Evolutionary conservation across 2,113 vertebrate genomes (phyloP), one percentile per base, ranked within the genome.

Genomic region (Psammodynastes pulverulentus): DNA sequence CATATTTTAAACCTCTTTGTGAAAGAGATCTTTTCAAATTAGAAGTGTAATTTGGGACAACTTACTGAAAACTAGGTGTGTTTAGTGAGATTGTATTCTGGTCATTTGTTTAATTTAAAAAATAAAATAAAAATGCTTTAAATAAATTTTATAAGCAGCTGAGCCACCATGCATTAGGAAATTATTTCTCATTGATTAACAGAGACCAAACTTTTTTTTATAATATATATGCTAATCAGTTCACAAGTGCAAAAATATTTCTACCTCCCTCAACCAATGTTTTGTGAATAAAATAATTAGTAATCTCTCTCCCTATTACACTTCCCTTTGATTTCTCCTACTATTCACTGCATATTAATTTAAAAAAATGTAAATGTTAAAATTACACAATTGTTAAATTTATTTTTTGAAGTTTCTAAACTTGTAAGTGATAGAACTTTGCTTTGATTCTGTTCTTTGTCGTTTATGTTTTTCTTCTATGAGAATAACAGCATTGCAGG

Each of bases 301-400:
- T 43, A 79, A 79, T 43, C 7, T 19, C 72, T 79, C 5, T 79
- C 72, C 34, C 17, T 79, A 39, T 79, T 79, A 79, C 34, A 79
- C 43, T 79, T 79, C 17, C 34, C 34, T 79, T 21, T 79, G 72
- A 79, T 21, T 79, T 79, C 72, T 79, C 5, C 34, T 15, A 58
- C 56, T 62, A 34, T 67, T 21, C 17, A 43, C 34, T 79, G 34
- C 34, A 48, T 87, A 79, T 46, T 72, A 79, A 86, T 79, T 39
- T 15, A 5, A 34, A 67, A 43, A 49, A 49, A 49, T 10, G 9
- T 9, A 9, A 79, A 79, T 39, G 17, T 79, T 79, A 72, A 72
- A 72, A 72, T 39, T 72, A 17, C 15, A 34, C n/a, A 93, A 92
- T 94, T 29, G 92, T 52, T 85, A 94, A 46, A 92, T 93, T 93